Percentiles rank a stretch among this genome's conserved stretches.
Conservation (phyloP, 1,140 invertebrate species). For the Trachelipus rathkii region DNA sequence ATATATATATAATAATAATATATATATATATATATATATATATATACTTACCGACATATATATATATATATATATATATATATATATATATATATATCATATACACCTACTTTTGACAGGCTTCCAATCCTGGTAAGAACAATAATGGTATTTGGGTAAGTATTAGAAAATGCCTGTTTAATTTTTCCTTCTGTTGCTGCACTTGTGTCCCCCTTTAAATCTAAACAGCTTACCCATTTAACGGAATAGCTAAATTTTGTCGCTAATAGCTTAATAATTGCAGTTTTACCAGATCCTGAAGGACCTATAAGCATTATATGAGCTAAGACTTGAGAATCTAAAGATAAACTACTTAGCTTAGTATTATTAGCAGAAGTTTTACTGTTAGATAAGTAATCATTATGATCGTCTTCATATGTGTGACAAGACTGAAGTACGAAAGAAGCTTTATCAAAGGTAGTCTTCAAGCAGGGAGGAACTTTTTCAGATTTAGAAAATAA, state of each 20-base stretch:
- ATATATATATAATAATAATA: too few species aligned
- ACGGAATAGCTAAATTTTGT: not conserved
- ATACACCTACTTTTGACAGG: not conserved
- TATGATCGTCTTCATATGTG: not conserved
- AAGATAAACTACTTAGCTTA: too few species aligned
- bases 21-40: too few species aligned
- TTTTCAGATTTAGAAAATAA: not conserved
- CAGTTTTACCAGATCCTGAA: not conserved
- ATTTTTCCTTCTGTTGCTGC: slow-evolving; percentile 3
- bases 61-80: too few species aligned
- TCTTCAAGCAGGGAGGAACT: not conserved
- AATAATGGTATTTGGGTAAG: not conserved
- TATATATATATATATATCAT: too few species aligned
- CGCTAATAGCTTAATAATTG: not conserved
- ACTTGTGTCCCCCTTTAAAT: not conserved
- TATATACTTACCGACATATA: too few species aligned
- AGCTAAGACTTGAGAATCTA: not conserved
- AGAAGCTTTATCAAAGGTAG: not conserved
- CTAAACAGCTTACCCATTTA: not conserved
- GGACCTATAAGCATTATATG: not conserved
- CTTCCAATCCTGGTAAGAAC: not conserved
- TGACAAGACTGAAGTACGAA: not conserved
- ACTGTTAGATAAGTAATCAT: too few species aligned
- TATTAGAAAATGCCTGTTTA: not conserved
- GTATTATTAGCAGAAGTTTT: too few species aligned